Base-by-base conservation (phyloP, 2,888 invertebrate genomes). In the Acanthoscelides obtectus region DNA sequence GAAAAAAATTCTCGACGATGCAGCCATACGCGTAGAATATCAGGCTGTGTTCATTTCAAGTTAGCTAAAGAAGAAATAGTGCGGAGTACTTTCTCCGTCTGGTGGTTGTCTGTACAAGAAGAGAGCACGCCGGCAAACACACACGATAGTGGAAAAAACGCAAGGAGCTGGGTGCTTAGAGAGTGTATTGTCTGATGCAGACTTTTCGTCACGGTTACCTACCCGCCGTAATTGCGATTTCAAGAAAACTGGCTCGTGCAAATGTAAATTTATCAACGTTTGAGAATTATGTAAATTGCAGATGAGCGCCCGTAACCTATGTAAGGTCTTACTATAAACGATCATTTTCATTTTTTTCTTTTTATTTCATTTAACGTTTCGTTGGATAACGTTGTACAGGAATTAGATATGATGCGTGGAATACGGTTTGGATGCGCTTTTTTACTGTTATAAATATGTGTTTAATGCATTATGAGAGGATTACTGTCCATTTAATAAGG, bases 221-320 rank as follows among this genome's bases (percentile, higher is more conserved):
- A 72, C 70, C 71, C 72, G 70, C 70, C 69, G 45, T 75, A 75
- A 75, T 75, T 75, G 71, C 71, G 64, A 75, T 73, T 73, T 73
- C 75, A 71, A 70, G 72, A 74, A 75, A 74, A 71, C 45, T 74
- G 73, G 71, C 74, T 75, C 73, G 73, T 74, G 75, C 74, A 74
- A 75, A 75, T 75, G 73, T 71, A 75, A 73, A 75, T 75, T 72
- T 67, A 67, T 20, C 45, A 45, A 45, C 45, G 45, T 45, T 45
- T 45, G 45, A 45, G 45, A 45, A 45, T 45, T 45, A 45, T 45
- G 45, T 45, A 45, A 45, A 45, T 45, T 45, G 45, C 45, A 45
- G 45, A 66, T 72, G 68, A 67, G 71, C 69, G 65, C 70, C 70
- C 70, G 73, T 70, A 63, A 71, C 70, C 72, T 72, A 72, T 73